Evolutionary conservation across 2,113 vertebrate genomes (phyloP), one percentile per base, ranked within the genome.

Genomic region (Anolis carolinensis): DNA sequence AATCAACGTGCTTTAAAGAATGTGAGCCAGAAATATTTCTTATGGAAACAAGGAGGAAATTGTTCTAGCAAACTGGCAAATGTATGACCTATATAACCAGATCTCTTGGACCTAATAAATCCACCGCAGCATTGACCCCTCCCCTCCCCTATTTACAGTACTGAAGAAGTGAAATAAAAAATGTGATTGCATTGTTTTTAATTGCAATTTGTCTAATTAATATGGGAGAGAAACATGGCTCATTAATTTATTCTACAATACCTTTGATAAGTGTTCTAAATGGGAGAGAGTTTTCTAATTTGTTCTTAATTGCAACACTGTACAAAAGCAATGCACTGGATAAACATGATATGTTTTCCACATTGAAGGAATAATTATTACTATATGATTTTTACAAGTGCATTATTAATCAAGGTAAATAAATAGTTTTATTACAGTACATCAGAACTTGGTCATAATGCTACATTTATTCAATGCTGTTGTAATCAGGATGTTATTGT

Each of bases 1-100:
- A 88, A 7, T 93, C 89, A 81, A 90, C 71, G 81, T 89, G 83
- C 81, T 94, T 44, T 87, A 89, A 93, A 92, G 89, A 94, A 94
- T 91, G 91, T 86, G 89, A 93, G 89, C 87, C 92, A 89, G 50
- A 91, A 89, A 50, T 48, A 48, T 86, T 86, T 91, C 87, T 88
- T 85, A 83, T 82, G 75, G 59, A 93, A 92, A 82, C 16, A 92
- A 78, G 82, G 90, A 89, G 88, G 92, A 92, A 91, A 0, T 72
- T 88, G 62, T 90, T 82, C 87, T 89, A 89, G 92, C 78, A 90
- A 83, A 91, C 70, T 92, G 85, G 6, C 88, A 87, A 86, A 89
- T 86, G 86, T 87, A 1, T 20, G 81, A 85, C 92, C 78, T 91
- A 85, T 85, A 84, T 79, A 91, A 55, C 88, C 0, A 0, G 2